Conservation (phyloP, 1,140 invertebrate genomes). For the Pseudomyrmex flavicornis region DNA sequence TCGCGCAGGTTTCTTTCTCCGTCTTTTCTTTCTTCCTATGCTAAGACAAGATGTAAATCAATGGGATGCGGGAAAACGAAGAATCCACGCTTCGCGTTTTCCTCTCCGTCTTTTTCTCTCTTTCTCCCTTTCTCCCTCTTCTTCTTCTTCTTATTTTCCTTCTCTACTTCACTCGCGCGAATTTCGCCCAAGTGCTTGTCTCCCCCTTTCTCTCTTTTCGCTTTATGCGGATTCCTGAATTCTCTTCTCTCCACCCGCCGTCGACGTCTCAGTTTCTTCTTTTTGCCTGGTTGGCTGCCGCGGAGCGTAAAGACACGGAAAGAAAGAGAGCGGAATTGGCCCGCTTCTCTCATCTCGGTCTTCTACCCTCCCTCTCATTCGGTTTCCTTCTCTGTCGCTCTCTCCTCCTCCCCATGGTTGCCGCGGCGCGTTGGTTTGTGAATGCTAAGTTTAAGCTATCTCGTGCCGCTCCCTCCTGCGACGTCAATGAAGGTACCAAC, state of each 20-base stretch:
- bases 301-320: conserved; percentile 69
- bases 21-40: conserved; percentile 36
- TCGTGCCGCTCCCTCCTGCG: conserved; percentile 63
- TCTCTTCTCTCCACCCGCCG: conserved; percentile 54
- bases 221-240: conserved; percentile 16
- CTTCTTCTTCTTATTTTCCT: conserved; percentile 48
- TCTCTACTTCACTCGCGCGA: conserved; percentile 29
- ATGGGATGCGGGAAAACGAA: conserved; percentile 79
- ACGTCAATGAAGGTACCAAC: conserved; percentile 65
- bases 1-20: conserved; percentile 57
- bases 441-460: conserved; percentile 82
- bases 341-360: conserved; percentile 54
- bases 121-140: conserved; percentile 45
- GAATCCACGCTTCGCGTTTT: conserved; percentile 67
- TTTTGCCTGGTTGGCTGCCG: conserved; percentile 71
- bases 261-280: conserved; percentile 50
- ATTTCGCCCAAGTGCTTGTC: conserved; percentile 61
- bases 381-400: conserved; percentile 32
- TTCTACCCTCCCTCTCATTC: conserved; percentile 44
- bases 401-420: conserved; percentile 57
- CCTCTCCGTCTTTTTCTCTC: conserved; percentile 53
- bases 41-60: conserved; percentile 84
- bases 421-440: conserved; percentile 77
- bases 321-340: conserved; percentile 66
- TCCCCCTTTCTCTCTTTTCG: conserved; percentile 55